phyloP scores from a whole-genome alignment of 2,797 vertebrate species.

The Synanceia verrucosa region DNA sequence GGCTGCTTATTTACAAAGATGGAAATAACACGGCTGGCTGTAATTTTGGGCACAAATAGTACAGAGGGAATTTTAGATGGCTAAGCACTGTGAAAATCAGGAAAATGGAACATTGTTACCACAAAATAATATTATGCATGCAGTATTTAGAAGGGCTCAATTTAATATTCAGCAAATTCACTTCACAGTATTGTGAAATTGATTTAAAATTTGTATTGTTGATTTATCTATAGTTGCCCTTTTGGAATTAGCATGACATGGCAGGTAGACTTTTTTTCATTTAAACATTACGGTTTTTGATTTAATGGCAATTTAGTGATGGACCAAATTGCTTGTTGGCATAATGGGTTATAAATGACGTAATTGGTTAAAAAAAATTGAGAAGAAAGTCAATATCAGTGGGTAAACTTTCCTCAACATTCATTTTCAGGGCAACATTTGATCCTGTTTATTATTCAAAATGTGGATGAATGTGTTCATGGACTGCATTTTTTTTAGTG shows the following conservation, averaged over 20 bases:
- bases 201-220: background rate
- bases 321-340: too few species aligned
- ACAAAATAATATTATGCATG: constrained; percentile 20
- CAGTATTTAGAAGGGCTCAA: constrained; percentile 22
- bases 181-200: constrained; percentile 1
- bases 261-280: background rate
- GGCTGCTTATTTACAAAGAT: constrained; percentile 70
- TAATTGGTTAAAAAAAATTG: background rate
- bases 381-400: background rate
- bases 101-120: constrained; percentile 35
- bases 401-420: background rate
- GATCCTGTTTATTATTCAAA: background rate
- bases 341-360: too few species aligned
- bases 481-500: background rate
- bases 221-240: background rate
- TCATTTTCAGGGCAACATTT: background rate
- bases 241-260: background rate
- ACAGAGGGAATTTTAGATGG: constrained; percentile 50
- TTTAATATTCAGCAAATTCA: constrained; percentile 22
- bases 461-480: background rate
- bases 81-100: constrained; percentile 35
- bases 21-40: constrained; percentile 59
- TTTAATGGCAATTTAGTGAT: background rate
- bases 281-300: background rate
- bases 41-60: constrained; percentile 53